A percentile compares a stretch with the other conserved stretches of the same genome.
These are phyloP conservation scores for Tricholauxania praeusta DNA, from an alignment of 2,888 invertebrate genomes.

Conservation along the genomic window DNA sequence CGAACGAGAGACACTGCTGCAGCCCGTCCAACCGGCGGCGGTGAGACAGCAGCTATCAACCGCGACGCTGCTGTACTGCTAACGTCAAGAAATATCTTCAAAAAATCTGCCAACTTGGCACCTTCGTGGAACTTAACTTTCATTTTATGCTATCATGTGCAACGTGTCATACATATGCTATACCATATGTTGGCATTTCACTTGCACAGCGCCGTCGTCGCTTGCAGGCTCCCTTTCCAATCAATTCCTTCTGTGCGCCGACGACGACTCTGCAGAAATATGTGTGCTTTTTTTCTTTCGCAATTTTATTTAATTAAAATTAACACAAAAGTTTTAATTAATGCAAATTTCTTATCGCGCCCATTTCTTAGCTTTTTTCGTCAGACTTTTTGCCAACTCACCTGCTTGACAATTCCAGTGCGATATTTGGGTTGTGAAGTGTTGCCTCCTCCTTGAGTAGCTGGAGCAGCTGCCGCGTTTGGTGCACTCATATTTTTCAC, in stretches of 20 bases:
- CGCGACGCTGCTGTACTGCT: constrained; percentile 30
- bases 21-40: constrained; percentile 13
- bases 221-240: constrained; percentile 14
- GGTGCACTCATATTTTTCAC: constrained; percentile 58
- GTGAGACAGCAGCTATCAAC: constrained; percentile 23
- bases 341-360: neutral
- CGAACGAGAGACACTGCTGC: neutral
- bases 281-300: constrained; percentile 35
- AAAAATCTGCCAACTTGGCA: constrained; percentile 67
- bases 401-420: constrained; percentile 67
- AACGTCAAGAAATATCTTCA: constrained; percentile 25
- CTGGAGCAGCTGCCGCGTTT: constrained; percentile 60
- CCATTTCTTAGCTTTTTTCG: neutral
- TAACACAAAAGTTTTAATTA: constrained; percentile 1
- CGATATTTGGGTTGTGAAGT: constrained; percentile 56
- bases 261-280: constrained; percentile 16
- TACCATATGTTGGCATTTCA: constrained; percentile 30
- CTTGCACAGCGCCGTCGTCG: constrained; percentile 19
- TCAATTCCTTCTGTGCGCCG: neutral
- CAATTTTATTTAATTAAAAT: constrained; percentile 17
- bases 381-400: constrained; percentile 50
- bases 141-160: constrained; percentile 51
- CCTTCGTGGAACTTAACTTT: constrained; percentile 61
- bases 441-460: constrained; percentile 53
- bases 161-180: constrained; percentile 39